Evolutionary conservation across 1,140 invertebrate species (phyloP).

Genomic region (Megathymus violae): DNA sequence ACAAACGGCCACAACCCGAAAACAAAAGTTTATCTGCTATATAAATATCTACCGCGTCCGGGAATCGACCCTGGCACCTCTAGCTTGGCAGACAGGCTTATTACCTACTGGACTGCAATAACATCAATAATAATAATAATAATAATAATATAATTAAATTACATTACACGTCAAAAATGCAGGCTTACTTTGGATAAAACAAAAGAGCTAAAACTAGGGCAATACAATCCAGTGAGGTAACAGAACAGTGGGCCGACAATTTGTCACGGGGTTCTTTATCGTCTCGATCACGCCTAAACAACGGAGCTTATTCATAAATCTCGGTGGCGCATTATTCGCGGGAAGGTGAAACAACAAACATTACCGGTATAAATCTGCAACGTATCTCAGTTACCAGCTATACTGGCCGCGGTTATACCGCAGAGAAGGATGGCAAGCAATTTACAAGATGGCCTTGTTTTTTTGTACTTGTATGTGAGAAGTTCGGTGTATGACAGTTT

Average conservation of each 20-base stretch:
- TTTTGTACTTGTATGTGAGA: too few relatives aligned
- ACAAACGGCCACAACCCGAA: too few relatives aligned
- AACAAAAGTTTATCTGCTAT: too few relatives aligned
- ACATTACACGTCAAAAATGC: too few relatives aligned
- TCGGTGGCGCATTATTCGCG: conserved; percentile 68
- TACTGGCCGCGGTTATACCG: conserved; percentile 45
- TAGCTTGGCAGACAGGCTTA: too few relatives aligned
- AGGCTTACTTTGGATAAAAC: too few relatives aligned
- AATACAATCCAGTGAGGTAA: conserved; percentile 22
- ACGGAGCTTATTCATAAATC: conserved; percentile 78
- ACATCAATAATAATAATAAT: too few relatives aligned
- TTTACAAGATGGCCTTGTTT: conserved; percentile 2
- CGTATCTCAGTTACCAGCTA: conserved; percentile 73
- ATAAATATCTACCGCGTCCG: too few relatives aligned
- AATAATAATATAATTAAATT: too few relatives aligned
- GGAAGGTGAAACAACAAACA: conserved; percentile 82
- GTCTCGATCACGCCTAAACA: conserved; percentile 66
- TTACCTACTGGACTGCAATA: too few relatives aligned
- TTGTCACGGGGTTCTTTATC: conserved; percentile 65
- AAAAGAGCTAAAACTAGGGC: conserved; percentile 21
- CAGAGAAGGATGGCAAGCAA: conserved; percentile 19
- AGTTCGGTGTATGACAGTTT: too few relatives aligned
- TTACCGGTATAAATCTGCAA: conserved; percentile 81
- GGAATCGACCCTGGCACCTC: too few relatives aligned
- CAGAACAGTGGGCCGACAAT: conserved; percentile 42